A percentile compares a stretch with the other conserved stretches of the same genome.
Conservation (phyloP, 1,140 invertebrate species). For the Microplitis mediator region DNA sequence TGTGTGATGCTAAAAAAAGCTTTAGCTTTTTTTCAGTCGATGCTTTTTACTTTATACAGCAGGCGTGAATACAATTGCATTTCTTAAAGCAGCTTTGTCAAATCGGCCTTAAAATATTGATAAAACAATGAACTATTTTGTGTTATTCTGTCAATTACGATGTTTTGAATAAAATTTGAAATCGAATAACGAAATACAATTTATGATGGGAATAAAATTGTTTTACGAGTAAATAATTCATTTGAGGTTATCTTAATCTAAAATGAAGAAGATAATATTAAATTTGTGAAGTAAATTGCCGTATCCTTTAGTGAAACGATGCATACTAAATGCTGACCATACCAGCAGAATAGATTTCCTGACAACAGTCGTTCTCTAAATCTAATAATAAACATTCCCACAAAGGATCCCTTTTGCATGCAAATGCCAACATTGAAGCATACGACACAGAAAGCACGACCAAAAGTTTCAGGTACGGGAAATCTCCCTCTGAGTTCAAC, state of each 20-base stretch:
- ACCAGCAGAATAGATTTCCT: constrained; percentile 11
- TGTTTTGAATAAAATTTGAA: too few relatives aligned
- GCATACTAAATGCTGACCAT: background rate
- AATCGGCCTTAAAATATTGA: too few relatives aligned
- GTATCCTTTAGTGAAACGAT: constrained; percentile 9
- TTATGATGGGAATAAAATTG: background rate
- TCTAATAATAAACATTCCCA: constrained; percentile 41
- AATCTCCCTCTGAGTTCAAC: background rate
- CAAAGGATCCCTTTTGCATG: constrained; percentile 38
- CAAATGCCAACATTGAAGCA: constrained; percentile 30
- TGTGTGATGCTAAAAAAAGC: background rate
- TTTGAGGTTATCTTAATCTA: background rate
- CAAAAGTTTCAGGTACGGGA: background rate
- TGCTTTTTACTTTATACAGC: background rate
- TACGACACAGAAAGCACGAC: constrained; percentile 8
- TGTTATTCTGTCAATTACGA: too few relatives aligned
- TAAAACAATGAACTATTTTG: too few relatives aligned
- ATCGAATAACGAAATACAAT: too few relatives aligned
- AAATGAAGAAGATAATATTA: background rate
- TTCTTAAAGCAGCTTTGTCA: background rate
- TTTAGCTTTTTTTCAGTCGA: background rate
- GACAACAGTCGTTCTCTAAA: constrained; percentile 23
- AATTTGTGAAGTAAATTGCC: background rate
- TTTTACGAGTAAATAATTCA: background rate
- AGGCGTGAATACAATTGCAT: background rate